These are phyloP conservation scores for Microctenopoma steveboyesi DNA, from an alignment of 2,797 vertebrate species.

Conservation along the genomic window DNA sequence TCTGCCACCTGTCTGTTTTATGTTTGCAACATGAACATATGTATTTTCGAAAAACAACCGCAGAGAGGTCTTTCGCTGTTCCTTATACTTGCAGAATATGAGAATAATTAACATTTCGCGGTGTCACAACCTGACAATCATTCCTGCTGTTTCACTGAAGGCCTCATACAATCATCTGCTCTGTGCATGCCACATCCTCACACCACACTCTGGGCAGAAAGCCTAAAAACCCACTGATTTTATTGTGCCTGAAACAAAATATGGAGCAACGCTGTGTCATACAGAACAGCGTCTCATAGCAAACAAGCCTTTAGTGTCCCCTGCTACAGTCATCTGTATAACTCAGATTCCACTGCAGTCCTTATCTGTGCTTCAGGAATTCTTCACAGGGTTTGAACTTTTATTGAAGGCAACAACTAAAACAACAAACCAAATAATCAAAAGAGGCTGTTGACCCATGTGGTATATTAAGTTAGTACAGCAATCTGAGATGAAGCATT, in stretches of 20 bases:
- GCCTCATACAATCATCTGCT: slow-evolving; percentile 29
- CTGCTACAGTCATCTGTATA: slow-evolving; percentile 16
- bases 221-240: slow-evolving; percentile 58
- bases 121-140: slow-evolving; percentile 33
- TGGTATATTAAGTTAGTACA: slow-evolving; percentile 54
- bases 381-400: not conserved
- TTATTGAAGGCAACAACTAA: no score
- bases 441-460: slow-evolving; percentile 19
- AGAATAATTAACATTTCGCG: slow-evolving; percentile 41
- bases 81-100: slow-evolving; percentile 11
- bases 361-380: slow-evolving; percentile 7
- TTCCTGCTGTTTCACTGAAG: slow-evolving; percentile 34
- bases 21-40: slow-evolving; percentile 4
- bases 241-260: slow-evolving; percentile 60
- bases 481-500: slow-evolving; percentile 16
- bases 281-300: slow-evolving; percentile 29
- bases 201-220: slow-evolving; percentile 43
- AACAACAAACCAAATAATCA: no score
- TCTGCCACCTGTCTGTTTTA: slow-evolving; percentile 18
- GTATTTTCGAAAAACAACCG: not conserved
- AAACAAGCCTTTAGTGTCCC: slow-evolving; percentile 32
- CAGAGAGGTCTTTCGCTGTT: not conserved
- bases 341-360: slow-evolving; percentile 38
- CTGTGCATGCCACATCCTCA: slow-evolving; percentile 15
- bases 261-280: slow-evolving; percentile 50